Percentiles rank a stretch among this genome's conserved stretches.
Evolutionary conservation across 2,113 vertebrate genomes (phyloP).

Genomic region (Eulacestoma nigropectus): DNA sequence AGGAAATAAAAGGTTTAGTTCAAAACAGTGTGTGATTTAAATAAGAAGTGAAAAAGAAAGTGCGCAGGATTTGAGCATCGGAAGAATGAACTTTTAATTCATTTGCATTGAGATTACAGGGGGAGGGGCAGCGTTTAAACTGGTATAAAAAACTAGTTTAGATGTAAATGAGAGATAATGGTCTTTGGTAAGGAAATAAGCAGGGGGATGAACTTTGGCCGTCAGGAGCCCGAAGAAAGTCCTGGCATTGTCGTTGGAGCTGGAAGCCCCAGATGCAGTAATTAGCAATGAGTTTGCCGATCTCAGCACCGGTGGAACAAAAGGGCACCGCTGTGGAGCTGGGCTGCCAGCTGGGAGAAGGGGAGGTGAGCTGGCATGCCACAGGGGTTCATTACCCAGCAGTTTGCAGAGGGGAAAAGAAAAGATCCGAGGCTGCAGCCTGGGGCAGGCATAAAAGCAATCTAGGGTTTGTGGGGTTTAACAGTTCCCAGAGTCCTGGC

Average conservation of each 20-base stretch:
- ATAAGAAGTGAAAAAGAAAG: constrained; percentile 75
- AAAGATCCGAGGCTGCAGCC: constrained; percentile 23
- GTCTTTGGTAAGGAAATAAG: constrained; percentile 67
- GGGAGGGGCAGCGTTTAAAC: constrained; percentile 72
- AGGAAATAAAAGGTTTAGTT: constrained; percentile 77
- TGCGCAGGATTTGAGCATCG: constrained; percentile 66
- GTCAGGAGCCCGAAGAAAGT: constrained; percentile 14
- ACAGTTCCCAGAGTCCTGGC: constrained; percentile 48
- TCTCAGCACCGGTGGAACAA: constrained; percentile 24
- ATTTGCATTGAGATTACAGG: constrained; percentile 71
- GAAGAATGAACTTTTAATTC: constrained; percentile 76
- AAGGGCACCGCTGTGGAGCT: neutral
- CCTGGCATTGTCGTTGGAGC: constrained; percentile 7
- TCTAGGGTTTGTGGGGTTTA: constrained; percentile 9
- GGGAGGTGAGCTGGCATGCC: constrained; percentile 1
- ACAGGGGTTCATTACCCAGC: constrained; percentile 35
- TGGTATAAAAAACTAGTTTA: constrained; percentile 76
- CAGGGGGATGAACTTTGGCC: constrained; percentile 55
- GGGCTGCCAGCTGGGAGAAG: constrained; percentile 35
- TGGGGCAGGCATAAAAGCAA: constrained; percentile 20
- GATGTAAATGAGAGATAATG: constrained; percentile 77
- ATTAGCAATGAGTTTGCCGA: constrained; percentile 35
- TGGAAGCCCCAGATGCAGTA: constrained; percentile 16
- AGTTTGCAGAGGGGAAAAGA: constrained; percentile 8
- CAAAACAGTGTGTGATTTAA: constrained; percentile 77